Base-by-base conservation (phyloP, 2,113 vertebrate genomes). In the Scolopax mira region DNA sequence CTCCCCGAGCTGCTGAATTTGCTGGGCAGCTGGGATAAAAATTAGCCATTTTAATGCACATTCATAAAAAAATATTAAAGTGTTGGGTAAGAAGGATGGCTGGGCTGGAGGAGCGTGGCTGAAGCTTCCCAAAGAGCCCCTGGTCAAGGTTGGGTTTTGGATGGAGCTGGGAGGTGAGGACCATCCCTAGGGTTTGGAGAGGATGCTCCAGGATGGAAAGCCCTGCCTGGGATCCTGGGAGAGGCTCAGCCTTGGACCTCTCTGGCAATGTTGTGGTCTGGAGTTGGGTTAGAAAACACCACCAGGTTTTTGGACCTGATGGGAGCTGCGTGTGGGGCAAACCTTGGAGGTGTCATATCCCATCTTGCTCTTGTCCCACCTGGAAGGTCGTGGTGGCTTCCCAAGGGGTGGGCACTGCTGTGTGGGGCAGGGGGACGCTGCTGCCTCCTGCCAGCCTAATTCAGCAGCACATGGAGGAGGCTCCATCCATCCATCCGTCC, bases 361-460 rank as follows among this genome's bases (percentile, higher is more conserved):
- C 16, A 8, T 11, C 54, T 33, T 0, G 1, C 13, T 46, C 6
- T 10, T 65, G 60, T 23, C 35, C 35, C 14, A 12, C 25, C 22
- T 89, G 64, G 54, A 72, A 73, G 18, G 69, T 48, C 1, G 0
- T 1, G 11, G 60, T 39, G 88, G 35, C 30, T 65, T 44, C 21
- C 14, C 4, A 2, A 25, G 62, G 71, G 48, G 12, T 30, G 52
- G 42, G 13, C 24, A 39, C 37, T 6, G 3, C 2, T n/a, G 7
- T 30, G 42, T 25, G 2, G 11, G 62, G 54, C 12, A 25, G 13
- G 13, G 35, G 23, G 21, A 25, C 16, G 13, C 54, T 71, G 75
- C 21, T 1, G 2, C 17, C 46, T 14, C 41, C 19, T 37, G 42
- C 46, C 67, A 72, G 37, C 46, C 11, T n/a, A 3, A 5, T 31